Base-by-base conservation (phyloP, 2,888 invertebrate genomes). In the Ptychoptera albimana region DNA sequence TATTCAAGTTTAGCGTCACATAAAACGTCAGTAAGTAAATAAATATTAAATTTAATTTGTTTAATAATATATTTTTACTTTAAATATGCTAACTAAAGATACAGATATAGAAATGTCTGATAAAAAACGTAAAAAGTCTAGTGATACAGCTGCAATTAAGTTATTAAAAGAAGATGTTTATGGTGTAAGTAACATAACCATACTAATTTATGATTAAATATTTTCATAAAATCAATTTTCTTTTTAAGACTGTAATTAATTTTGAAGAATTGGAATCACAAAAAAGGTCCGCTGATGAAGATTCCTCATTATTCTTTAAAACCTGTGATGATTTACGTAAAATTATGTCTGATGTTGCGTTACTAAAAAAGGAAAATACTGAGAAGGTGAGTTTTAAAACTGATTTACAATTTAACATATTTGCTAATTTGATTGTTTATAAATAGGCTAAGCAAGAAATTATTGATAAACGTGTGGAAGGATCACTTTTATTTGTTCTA, bases 261-360 rank as follows among this genome's bases (percentile, higher is more conserved):
- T 77, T 74, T 55, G 87, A 87, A 61, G 85, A 85, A 58, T 69
- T 75, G 23, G 84, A 84, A 66, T 79, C 84, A 1, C 65, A 72
- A 43, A 62, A 68, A 42, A 67, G 84, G 38, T 71, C 77, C 37
- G 73, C 79, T 2, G 75, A 77, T 42, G 71, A 72, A 51, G 86
- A 87, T 65, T 74, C 80, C 2, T 61, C 66, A 48, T 65, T 76
- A 15, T 85, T 81, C 56, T 72, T 74, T 51, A 71, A 75, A 46
- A 75, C 79, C 16, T 85, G 85, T 58, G 73, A 75, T 48, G 76
- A 79, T 50, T 74, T 89, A 35, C 71, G 80, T 39, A 69, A 73
- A 48, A 62, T 79, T 11, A 75, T 89, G 63, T 66, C 68, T 39
- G 77, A 81, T 54, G 82, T 87, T 48, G 70, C 74, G 10, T 72